Evolutionary conservation across 2,797 vertebrate genomes (phyloP), one percentile per base, ranked within the genome.

Genomic region (Bovichtus diacanthus): DNA sequence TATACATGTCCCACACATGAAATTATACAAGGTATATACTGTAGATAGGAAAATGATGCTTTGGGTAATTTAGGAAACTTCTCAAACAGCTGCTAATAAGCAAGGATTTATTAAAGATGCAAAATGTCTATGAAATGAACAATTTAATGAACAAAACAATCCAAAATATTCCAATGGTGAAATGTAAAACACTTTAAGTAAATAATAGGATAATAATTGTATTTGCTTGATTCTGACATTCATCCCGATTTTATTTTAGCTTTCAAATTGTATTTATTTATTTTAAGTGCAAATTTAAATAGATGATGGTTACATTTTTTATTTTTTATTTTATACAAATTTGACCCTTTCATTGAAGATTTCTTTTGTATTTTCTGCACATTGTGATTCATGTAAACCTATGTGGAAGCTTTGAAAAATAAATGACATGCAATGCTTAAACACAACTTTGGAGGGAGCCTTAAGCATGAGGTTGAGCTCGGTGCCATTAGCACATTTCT

Each of bases 361-460:
- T 6, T 29, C 6, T 25, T 7, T n/a, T 9, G 4, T 34, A 6
- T 61, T 38, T 67, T 41, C 70, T 19, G 36, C 27, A 38, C 53
- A 56, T 15, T 31, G 5, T 50, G 25, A 23, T 61, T 51, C 16
- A 46, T 65, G 23, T 21, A 44, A 51, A 36, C 5, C 2, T 34
- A 13, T 44, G 16, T 29, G 10, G 21, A 56, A 10, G 44, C 27
- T 49, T 31, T 61, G 13, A 34, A 76, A 76, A 71, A 78, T 58
- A 51, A 76, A 74, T 61, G 5, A 63, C 82, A 78, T 93, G 94
- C 84, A 94, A 90, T 95, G 84, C 92, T 82, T 74, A 25, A 49
- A 83, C 43, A 77, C n/a, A 91, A 87, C 93, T 89, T 88, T 85
- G 92, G 94, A 94, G 94, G 94, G 94, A 95, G 94, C 93, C 80